These are phyloP conservation scores for Spodoptera exigua DNA, from an alignment of 2,888 invertebrate genomes.

Conservation along the genomic window DNA sequence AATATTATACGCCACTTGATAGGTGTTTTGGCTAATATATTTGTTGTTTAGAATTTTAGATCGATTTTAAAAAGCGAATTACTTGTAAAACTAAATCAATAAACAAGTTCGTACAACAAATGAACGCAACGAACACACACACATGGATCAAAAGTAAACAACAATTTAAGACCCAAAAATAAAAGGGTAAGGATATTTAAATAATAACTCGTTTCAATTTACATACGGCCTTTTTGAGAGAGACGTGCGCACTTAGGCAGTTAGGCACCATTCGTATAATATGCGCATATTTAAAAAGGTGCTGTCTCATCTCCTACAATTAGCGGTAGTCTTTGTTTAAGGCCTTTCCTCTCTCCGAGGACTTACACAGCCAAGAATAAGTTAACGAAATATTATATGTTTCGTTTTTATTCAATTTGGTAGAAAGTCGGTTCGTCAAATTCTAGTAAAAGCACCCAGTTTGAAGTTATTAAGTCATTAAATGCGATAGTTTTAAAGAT, in stretches of 20 bases:
- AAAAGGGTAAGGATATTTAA: constrained; percentile 48
- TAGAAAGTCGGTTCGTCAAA: too few species aligned
- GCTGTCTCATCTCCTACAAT: constrained; percentile 81
- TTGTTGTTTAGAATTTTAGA: too few species aligned
- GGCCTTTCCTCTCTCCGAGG: constrained; percentile 3
- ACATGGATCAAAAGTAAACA: constrained; percentile 24
- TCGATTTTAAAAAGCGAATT: too few species aligned
- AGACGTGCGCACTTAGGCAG: constrained; percentile 19
- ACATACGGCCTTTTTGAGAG: constrained; percentile 54
- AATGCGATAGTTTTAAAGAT: too few species aligned
- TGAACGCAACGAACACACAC: not conserved
- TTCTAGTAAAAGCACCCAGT: not conserved
- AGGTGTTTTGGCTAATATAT: too few species aligned
- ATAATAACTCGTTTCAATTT: constrained; percentile 60
- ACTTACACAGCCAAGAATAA: not conserved
- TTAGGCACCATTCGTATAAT: constrained; percentile 53
- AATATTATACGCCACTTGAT: too few species aligned
- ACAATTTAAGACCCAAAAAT: constrained; percentile 24
- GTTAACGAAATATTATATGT: not conserved
- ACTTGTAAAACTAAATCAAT: too few species aligned
- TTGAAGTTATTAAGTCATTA: too few species aligned
- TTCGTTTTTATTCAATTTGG: too few species aligned
- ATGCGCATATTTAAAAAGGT: constrained; percentile 79
- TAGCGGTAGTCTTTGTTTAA: constrained; percentile 65
- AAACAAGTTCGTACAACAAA: constrained; percentile 16